Evolutionary conservation across 1,140 invertebrate species (phyloP).

Genomic region (Eumeta japonica): DNA sequence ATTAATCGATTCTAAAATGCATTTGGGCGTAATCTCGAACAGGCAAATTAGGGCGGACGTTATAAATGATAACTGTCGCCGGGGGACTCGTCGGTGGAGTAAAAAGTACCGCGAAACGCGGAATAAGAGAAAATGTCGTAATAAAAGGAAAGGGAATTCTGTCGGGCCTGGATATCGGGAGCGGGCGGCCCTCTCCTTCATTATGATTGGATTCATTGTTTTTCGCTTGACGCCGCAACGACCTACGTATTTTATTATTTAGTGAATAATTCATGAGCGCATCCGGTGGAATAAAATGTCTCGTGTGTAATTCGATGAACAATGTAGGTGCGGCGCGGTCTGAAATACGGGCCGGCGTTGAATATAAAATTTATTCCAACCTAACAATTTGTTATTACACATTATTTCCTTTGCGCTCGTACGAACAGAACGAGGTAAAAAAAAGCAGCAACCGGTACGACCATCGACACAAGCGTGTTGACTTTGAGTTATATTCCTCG

Average conservation of each 20-base stretch:
- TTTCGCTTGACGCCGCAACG: slow-evolving; percentile 20
- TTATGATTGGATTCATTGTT: slow-evolving; percentile 22
- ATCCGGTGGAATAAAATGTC: slow-evolving; percentile 12
- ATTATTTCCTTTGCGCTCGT: too few species aligned
- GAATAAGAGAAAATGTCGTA: slow-evolving; percentile 9
- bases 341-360: too few species aligned
- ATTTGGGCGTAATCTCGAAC: too few species aligned
- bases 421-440: too few species aligned
- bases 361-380: too few species aligned
- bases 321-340: slow-evolving; percentile 1
- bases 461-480: too few species aligned
- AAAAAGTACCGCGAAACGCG: slow-evolving; percentile 18
- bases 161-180: slow-evolving; percentile 4
- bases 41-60: slow-evolving; percentile 22
- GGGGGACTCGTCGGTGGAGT: slow-evolving; percentile 13
- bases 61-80: slow-evolving; percentile 22
- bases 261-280: slow-evolving; percentile 18
- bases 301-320: slow-evolving; percentile 1
- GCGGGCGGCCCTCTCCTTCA: slow-evolving; percentile 10
- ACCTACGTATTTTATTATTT: slow-evolving; percentile 16
- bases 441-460: too few species aligned
- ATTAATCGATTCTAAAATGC: too few species aligned
- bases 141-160: slow-evolving; percentile 14
- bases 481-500: too few species aligned
- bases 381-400: too few species aligned